Percentiles rank a stretch among this genome's conserved stretches.
Evolutionary conservation across 2,113 vertebrate genomes (phyloP).

Genomic region (Mobula hypostoma): DNA sequence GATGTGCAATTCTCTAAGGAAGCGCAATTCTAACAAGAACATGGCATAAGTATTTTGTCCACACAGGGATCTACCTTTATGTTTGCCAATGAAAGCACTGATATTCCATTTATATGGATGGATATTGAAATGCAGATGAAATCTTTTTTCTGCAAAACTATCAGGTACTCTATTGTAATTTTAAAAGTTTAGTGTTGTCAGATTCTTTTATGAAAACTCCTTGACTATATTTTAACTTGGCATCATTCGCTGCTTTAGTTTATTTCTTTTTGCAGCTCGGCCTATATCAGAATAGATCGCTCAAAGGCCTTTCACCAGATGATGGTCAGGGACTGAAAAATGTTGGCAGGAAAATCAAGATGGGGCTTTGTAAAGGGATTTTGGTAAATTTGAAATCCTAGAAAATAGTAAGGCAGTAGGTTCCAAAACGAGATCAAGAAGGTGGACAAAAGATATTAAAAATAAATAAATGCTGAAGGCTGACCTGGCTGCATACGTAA

Average conservation of each 20-base stretch:
- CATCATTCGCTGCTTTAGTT: neutral
- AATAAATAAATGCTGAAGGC: neutral
- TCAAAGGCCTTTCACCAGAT: neutral
- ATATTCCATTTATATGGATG: neutral
- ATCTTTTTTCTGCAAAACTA: neutral
- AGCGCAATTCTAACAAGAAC: neutral
- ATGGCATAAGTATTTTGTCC: neutral
- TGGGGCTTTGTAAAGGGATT: neutral
- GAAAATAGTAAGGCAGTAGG: neutral
- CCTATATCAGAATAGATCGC: neutral
- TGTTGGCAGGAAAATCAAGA: neutral
- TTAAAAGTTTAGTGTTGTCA: neutral
- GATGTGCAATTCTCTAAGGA: neutral
- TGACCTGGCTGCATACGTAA: neutral
- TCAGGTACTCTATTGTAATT: neutral
- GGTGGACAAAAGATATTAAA: neutral
- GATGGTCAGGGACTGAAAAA: neutral
- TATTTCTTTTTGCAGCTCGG: neutral
- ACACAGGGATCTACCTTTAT: neutral
- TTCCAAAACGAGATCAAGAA: neutral
- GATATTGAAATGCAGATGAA: neutral
- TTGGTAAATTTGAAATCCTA: neutral
- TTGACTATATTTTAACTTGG: neutral
- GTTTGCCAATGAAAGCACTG: neutral
- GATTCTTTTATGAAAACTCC: neutral